Evolutionary conservation across 2,888 invertebrate genomes (phyloP), one percentile per base, ranked within the genome.

Genomic region (Myopa tessellatipennis): DNA sequence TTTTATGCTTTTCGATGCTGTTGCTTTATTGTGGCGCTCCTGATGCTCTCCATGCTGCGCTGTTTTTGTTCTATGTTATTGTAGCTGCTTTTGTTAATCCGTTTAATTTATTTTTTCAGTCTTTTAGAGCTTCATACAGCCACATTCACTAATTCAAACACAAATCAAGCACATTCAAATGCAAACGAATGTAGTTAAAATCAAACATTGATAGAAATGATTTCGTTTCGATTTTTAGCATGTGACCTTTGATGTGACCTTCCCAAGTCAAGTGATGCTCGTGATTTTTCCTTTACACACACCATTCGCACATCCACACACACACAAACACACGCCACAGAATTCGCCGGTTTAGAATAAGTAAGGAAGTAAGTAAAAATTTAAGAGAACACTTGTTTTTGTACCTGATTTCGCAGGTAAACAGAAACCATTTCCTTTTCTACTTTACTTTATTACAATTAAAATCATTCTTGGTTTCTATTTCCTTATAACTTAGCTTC

Each of bases 161-260:
- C 6, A 8, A 8, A 6, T 45, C 45, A 6, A 45, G 10, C 45
- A 3, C 45, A 45, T 6, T 45, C 0, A 45, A 45, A 45, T 45
- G 45, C 26, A 45, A 45, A 45, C 45, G 45, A 45, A 8, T 45
- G 26, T 34, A 71, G 16, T 16, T 58, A 52, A 71, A 55, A 52
- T 36, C 16, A 40, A 40, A 65, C 26, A 26, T 70, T 50, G 12
- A 52, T 70, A 52, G 36, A 70, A 34, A 45, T 52, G 1, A 52
- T 70, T 70, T 70, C 14, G 14, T 10, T 72, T 58, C 74, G 36
- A 16, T 65, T 16, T n/a, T 60, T 40, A 18, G 14, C 12, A 67
- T 68, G 63, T 75, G 75, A 75, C 75, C 75, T 75, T 75, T 75
- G 45, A 12, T 8, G 40, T 60, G 75, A 75, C 75, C 75, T 65